A percentile compares a stretch with the other conserved stretches of the same genome.
These are phyloP conservation scores for Hedychridium roseum DNA, from an alignment of 2,888 invertebrate genomes.

Conservation along the genomic window DNA sequence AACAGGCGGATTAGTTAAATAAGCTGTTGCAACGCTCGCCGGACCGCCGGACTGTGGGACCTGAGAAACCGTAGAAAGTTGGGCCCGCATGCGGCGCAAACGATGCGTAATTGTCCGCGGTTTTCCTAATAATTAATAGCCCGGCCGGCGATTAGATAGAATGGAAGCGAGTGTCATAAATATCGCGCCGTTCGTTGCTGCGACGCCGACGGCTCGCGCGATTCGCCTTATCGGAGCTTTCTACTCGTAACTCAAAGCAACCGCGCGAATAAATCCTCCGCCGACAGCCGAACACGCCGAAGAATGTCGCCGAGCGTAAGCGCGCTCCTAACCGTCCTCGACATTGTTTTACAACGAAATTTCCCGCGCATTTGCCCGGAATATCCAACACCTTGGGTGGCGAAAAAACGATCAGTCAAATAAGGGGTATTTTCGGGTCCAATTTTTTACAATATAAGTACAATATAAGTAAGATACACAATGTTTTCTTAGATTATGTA, in stretches of 20 bases:
- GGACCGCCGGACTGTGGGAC: neutral
- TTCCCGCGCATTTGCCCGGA: no score
- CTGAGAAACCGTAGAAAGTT: constrained; percentile 28
- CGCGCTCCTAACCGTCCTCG: constrained; percentile 3
- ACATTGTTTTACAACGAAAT: constrained; percentile 3
- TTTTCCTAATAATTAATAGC: constrained; percentile 50
- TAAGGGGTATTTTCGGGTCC: no score
- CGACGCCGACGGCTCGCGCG: constrained; percentile 14
- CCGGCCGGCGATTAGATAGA: constrained; percentile 46
- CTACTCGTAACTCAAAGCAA: constrained; percentile 38
- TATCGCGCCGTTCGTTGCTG: constrained; percentile 28
- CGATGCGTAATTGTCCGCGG: constrained; percentile 46
- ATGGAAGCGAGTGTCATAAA: constrained; percentile 39
- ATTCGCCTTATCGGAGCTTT: constrained; percentile 36
- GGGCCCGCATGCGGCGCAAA: no score
- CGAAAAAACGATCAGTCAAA: no score
- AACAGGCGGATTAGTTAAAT: neutral
- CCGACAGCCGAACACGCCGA: constrained; percentile 31
- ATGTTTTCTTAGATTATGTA: no score
- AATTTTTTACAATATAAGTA: no score
- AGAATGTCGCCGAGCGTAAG: constrained; percentile 4
- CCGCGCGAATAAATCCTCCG: constrained; percentile 32
- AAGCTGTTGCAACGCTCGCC: neutral
- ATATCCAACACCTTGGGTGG: no score
- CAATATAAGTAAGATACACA: no score